Conservation (phyloP, 2,113 vertebrate genomes). For the Tympanuchus pallidicinctus region DNA sequence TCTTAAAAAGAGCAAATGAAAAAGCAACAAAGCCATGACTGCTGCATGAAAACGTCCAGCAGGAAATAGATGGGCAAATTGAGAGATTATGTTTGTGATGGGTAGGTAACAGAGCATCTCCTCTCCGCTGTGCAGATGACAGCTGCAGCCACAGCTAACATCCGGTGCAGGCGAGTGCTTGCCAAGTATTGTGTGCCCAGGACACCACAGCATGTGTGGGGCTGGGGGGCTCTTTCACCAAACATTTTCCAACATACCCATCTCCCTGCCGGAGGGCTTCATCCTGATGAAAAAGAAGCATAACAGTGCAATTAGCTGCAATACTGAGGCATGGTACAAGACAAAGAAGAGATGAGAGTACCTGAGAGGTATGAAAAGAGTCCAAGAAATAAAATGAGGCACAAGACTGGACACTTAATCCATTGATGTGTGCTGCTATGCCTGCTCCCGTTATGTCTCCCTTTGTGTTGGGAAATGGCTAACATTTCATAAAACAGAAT, state of each 20-base stretch:
- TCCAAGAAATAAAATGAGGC: not conserved
- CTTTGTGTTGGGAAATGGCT: not conserved
- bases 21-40: not conserved
- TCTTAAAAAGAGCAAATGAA: not conserved
- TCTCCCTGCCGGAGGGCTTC: not conserved
- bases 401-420: not conserved
- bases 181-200: not conserved
- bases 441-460: accelerated
- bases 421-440: not conserved
- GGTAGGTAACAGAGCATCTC: not conserved
- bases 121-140: not conserved
- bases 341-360: not conserved
- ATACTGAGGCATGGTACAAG: not conserved
- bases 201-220: too few species aligned
- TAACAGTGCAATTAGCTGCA: not conserved
- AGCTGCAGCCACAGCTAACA: not conserved
- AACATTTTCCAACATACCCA: not conserved
- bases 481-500: not conserved
- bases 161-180: not conserved
- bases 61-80: not conserved
- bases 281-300: not conserved
- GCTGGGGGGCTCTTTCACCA: not conserved
- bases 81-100: not conserved
- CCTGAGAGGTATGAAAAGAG: not conserved
- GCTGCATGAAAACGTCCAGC: not conserved